Conservation (phyloP, 2,113 vertebrate species). For the Chionodraco myersi region DNA sequence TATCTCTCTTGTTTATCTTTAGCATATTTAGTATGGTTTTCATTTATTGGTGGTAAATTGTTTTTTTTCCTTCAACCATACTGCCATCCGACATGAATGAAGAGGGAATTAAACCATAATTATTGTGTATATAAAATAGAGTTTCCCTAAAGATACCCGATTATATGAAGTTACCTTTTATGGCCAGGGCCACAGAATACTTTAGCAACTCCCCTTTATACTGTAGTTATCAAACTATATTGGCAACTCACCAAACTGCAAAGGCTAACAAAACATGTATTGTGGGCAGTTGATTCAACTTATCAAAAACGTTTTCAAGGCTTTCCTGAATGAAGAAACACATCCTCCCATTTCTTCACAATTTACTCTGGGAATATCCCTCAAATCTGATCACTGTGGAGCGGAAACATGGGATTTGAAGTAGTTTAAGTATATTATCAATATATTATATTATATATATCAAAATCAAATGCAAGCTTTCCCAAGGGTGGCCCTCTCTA, state of each 20-base stretch:
- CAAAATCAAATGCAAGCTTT: constrained; percentile 28
- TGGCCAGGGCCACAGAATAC: background rate
- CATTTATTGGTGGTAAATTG: background rate
- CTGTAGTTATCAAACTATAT: background rate
- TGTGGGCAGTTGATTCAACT: background rate
- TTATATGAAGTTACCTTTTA: background rate
- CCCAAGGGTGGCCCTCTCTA: constrained; percentile 5
- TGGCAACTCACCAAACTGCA: background rate
- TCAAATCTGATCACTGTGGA: background rate
- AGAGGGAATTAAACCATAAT: constrained; percentile 20
- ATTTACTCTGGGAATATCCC: background rate
- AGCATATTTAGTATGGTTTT: background rate
- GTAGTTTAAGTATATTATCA: constrained; percentile 18
- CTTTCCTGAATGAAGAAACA: background rate
- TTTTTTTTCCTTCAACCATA: background rate
- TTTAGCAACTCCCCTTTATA: background rate
- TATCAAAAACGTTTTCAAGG: background rate
- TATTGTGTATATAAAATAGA: background rate
- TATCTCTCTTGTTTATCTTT: no score
- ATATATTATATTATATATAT: background rate
- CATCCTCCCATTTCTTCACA: background rate
- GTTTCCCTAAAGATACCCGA: background rate
- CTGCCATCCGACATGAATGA: constrained; percentile 9
- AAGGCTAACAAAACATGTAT: background rate
- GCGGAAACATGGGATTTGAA: constrained; percentile 8